Evolutionary conservation across 2,113 vertebrate genomes (phyloP), one percentile per base, ranked within the genome.

Genomic region (Scatophagus argus): DNA sequence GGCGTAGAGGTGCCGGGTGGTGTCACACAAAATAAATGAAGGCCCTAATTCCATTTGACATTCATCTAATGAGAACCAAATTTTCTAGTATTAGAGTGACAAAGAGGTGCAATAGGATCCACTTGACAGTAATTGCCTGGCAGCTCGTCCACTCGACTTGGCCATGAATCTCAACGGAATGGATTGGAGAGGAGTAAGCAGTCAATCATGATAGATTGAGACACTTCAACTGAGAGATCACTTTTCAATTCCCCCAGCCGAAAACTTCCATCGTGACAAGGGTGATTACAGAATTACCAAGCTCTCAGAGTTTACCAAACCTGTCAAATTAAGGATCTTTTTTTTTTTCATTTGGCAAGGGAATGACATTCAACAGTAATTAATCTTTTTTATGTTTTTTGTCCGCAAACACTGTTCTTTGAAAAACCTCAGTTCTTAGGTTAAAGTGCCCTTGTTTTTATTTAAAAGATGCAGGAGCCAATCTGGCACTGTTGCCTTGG

Each of bases 51-150:
- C 83, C n/a, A 52, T 91, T 89, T 89, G 90, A 93, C 89, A 88
- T 84, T 82, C 27, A 36, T 86, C 89, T 91, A 94, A 94, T 94
- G 85, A 91, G 88, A 91, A 89, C 80, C 56, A 74, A 89, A 93
- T 93, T 92, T n/a, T 91, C 54, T 49, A 74, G 81, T 86, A 89
- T 93, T 89, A 90, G 62, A 70, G 83, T 84, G 84, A 90, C 93
- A 88, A 84, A 91, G 88, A 85, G 71, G 68, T 51, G 65, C 78
- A 81, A 85, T 85, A 82, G 77, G 82, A 89, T 89, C 63, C 79
- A 76, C 88, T 88, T 82, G 87, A 83, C 88, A 85, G 87, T 94
- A 94, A 94, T 94, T 93, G 85, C 81, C 84, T 88, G 38, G 67
- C 66, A 64, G 86, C 75, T 71, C 74, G 77, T 85, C 79, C 63